Percentiles rank a stretch among this genome's conserved stretches.
These are phyloP conservation scores for Salarias fasciatus DNA, from an alignment of 2,797 vertebrate species.

Conservation along the genomic window DNA sequence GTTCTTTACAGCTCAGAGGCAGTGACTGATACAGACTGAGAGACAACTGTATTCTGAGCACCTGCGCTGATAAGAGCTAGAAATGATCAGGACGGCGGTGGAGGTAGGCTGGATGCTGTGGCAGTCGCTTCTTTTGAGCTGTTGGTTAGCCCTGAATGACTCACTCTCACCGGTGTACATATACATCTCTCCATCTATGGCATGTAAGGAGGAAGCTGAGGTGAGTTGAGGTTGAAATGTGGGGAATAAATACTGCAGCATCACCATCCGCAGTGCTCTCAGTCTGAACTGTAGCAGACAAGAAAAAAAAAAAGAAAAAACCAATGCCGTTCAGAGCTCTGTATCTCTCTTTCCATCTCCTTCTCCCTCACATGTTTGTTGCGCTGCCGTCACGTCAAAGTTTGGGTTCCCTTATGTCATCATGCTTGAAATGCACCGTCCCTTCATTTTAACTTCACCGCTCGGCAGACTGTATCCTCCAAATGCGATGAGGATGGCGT, in stretches of 20 bases:
- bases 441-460: constrained; percentile 12
- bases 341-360: constrained; percentile 35
- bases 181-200: constrained; percentile 44
- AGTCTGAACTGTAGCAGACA: constrained; percentile 67
- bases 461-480: constrained; percentile 2
- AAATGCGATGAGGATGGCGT: constrained; percentile 4
- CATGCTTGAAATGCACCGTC: not conserved
- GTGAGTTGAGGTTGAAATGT: constrained; percentile 69
- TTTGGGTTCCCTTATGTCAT: constrained; percentile 13
- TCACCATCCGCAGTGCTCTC: constrained; percentile 75
- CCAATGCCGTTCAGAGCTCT: constrained; percentile 42
- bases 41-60: constrained; percentile 31
- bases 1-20: constrained; percentile 31
- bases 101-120: constrained; percentile 16
- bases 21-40: constrained; percentile 28
- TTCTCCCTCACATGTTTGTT: constrained; percentile 28
- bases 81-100: constrained; percentile 1
- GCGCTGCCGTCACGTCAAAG: constrained; percentile 25
- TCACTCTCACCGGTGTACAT: constrained; percentile 34
- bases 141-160: constrained; percentile 31
- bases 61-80: not conserved
- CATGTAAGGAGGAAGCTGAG: constrained; percentile 57
- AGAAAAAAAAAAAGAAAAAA: too few relatives aligned
- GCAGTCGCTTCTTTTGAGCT: constrained; percentile 21
- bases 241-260: constrained; percentile 76